Base-by-base conservation (phyloP, 2,113 vertebrate genomes). In the Rhinoptilus africanus region DNA sequence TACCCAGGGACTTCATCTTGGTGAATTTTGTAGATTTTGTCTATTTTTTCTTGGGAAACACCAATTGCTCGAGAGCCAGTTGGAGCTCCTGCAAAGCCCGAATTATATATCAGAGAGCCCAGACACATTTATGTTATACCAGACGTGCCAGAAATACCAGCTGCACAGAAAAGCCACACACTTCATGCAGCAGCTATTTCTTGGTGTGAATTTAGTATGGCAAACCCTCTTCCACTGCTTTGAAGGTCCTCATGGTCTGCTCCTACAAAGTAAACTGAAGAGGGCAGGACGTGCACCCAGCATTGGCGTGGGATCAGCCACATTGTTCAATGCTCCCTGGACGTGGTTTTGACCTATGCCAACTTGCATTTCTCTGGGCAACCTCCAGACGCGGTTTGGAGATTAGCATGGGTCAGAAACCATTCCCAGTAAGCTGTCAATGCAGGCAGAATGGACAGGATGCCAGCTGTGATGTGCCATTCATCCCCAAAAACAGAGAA, bases 271-370 rank as follows among this genome's bases (percentile, higher is more conserved):
- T 4, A 32, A 60, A 56, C 23, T 64, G 68, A 60, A 51, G 81
- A 80, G 68, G 7, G 54, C 8, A 74, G 30, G 15, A 39, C 7
- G 12, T 20, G 41, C 2, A 3, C 17, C 28, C 78, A 50, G 2
- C 21, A 23, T 1, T 30, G 12, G 5, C 2, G 1, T 26, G 26
- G 12, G 26, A 12, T 8, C 23, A 47, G 1, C 10, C 15, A 9
- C 45, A 20, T 20, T 30, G 14, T 18, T 22, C 39, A 19, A 3
- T 57, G 23, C 7, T 76, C 30, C 53, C 48, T 64, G 50, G 21
- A 30, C 4, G 2, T 8, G 8, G 20, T 39, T 89, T 56, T 67
- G 68, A 62, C 27, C 24, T 24, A 19, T 24, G 3, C 8, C 41
- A 84, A 56, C 13, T 43, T 67, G 14, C 23, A n/a, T 50, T 71